These are phyloP conservation scores for Dorcus hopei DNA, from an alignment of 2,888 invertebrate species.

Conservation along the genomic window DNA sequence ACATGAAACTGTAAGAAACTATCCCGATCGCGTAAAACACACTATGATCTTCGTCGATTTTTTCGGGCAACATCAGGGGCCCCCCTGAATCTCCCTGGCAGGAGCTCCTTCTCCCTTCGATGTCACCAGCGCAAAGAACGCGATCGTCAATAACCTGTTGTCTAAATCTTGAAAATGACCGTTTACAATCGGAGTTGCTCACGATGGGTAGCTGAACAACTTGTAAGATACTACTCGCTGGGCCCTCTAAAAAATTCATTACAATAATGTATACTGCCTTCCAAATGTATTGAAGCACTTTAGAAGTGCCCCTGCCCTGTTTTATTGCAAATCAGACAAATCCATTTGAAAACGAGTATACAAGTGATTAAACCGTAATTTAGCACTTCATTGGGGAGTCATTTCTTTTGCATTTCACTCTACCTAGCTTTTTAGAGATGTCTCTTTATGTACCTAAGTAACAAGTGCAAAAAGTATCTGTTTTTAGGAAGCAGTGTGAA, in stretches of 20 bases:
- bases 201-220: slow-evolving; percentile 71
- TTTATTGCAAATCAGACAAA: too few species aligned
- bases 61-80: slow-evolving; percentile 61
- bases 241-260: slow-evolving; percentile 57
- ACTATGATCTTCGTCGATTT: slow-evolving; percentile 14
- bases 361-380: too few species aligned
- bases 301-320: too few species aligned
- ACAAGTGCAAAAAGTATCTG: too few species aligned
- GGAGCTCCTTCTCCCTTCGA: slow-evolving; percentile 65
- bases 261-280: neutral
- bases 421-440: too few species aligned
- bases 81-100: slow-evolving; percentile 83
- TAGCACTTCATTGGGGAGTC: too few species aligned
- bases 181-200: slow-evolving; percentile 58
- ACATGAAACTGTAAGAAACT: slow-evolving; percentile 65
- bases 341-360: too few species aligned
- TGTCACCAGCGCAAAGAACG: slow-evolving; percentile 68
- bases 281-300: too few species aligned
- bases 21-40: slow-evolving; percentile 61
- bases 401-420: too few species aligned
- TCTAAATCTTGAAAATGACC: slow-evolving; percentile 56
- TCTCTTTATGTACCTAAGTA: too few species aligned
- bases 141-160: slow-evolving; percentile 58
- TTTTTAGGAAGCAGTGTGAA: too few species aligned
- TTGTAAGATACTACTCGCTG: slow-evolving; percentile 61